Evolutionary conservation across 2,113 vertebrate genomes (phyloP), one percentile per base, ranked within the genome.

Genomic region (Ursus arctos): DNA sequence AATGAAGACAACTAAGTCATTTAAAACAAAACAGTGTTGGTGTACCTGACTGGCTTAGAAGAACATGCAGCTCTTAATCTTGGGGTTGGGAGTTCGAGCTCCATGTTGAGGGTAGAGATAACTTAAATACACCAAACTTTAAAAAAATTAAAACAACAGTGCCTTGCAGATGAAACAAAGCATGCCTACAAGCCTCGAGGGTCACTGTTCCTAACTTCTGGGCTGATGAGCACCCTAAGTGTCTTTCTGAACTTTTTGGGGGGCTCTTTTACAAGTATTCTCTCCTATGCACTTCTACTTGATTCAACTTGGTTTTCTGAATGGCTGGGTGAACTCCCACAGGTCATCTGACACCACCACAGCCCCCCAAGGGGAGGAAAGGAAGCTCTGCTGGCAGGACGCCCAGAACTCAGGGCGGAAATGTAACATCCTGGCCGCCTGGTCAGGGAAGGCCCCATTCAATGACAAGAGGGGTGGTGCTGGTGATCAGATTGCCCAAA

Each of bases 381-480:
- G 76, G 88, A 95, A 81, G 74, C 51, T 55, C 85, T 92, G 93
- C 84, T 94, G 93, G 96, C 79, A 91, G 89, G 71, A 86, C 2
- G 31, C 77, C 79, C 40, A 86, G 88, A 95, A 88, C 93, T 96
- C 77, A 33, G 72, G n/a, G 40, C 0, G 1, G 96, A 97, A 88
- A 61, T 91, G 53, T 33, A n/a, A 79, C 93, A 96, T 93, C 81
- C 94, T 88, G 76, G 81, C 67, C 18, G 12, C 61, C n/a, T 83
- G 31, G 15, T 16, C n/a, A n/a, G n/a, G 57, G 59, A 53, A 95
- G 55, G 76, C 61, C 67, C 49, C 47, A 2, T 36, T 0, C 63
- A 80, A 33, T 6, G 65, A 88, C 55, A 61, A 40, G 80, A 40
- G 28, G 15, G 40, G 16, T 16, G 6, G 9, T 19, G 31, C 22